Percentiles rank a stretch among this genome's conserved stretches.
Conservation (phyloP, 2,888 invertebrate genomes). For the Argyresthia goedartella region DNA sequence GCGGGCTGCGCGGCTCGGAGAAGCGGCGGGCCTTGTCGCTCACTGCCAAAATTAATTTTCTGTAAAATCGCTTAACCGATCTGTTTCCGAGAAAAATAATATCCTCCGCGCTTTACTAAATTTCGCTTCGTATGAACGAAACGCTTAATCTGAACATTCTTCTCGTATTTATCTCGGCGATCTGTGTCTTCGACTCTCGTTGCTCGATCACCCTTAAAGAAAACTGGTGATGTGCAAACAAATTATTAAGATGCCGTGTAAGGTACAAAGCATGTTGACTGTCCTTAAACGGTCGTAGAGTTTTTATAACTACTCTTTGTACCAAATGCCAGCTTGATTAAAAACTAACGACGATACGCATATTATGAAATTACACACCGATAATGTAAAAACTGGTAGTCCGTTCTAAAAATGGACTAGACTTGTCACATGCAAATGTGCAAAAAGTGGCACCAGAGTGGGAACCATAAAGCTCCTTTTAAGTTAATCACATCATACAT, state of each 20-base stretch:
- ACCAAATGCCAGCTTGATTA: constrained; percentile 30
- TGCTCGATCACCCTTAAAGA: constrained; percentile 32
- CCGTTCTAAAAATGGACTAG: not conserved
- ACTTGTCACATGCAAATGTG: not conserved
- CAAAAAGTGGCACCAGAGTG: not conserved
- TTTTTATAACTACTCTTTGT: constrained; percentile 29
- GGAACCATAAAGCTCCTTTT: not conserved
- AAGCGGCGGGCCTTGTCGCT: constrained; percentile 45
- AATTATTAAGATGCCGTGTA: constrained; percentile 53
- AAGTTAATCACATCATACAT: not conserved
- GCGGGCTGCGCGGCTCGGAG: constrained; percentile 20
- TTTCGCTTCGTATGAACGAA: constrained; percentile 36
- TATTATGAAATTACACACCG: not conserved
- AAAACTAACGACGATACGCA: constrained; percentile 30
- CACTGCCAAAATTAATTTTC: constrained; percentile 64
- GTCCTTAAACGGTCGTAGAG: constrained; percentile 31
- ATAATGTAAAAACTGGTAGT: not conserved
- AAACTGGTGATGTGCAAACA: constrained; percentile 43
- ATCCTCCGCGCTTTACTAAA: constrained; percentile 35
- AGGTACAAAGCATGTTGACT: constrained; percentile 32
- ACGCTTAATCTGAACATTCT: constrained; percentile 45
- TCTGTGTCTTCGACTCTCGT: constrained; percentile 7
- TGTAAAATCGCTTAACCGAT: constrained; percentile 63
- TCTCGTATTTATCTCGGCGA: constrained; percentile 6
- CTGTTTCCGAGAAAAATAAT: constrained; percentile 61